phyloP scores from a whole-genome alignment of 2,797 vertebrate species.

The Darevskia nairensis region DNA sequence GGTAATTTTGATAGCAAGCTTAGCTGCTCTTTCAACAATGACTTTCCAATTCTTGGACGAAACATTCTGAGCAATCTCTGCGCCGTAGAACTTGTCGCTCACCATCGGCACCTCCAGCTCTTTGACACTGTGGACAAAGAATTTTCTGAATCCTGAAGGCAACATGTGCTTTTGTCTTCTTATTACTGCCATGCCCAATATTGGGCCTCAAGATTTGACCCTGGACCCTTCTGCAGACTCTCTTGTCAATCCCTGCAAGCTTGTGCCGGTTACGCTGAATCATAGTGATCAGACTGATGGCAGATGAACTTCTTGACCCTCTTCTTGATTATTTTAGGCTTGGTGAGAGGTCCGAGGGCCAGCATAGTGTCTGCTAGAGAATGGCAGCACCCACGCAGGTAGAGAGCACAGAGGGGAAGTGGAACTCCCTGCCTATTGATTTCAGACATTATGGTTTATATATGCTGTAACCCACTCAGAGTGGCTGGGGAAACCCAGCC shows the following conservation, averaged over 20 bases:
- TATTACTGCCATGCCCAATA: conserved; percentile 97
- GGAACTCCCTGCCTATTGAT: no score
- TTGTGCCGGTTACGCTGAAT: conserved; percentile 98
- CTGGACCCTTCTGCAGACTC: conserved; percentile 96
- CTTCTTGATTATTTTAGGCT: conserved; percentile 96
- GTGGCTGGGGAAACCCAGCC: no score
- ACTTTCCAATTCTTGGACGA: conserved; percentile 98
- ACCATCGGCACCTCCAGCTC: conserved; percentile 97
- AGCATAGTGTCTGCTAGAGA: conserved; percentile 83
- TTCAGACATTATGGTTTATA: no score
- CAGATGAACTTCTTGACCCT: conserved; percentile 98
- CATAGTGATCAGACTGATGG: conserved; percentile 98
- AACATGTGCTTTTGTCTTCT: conserved; percentile 98
- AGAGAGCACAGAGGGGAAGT: conserved; percentile 16
- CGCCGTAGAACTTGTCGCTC: conserved; percentile 98
- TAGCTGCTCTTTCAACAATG: conserved; percentile 95
- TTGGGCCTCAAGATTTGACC: conserved; percentile 99
- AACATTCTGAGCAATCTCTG: conserved; percentile 98
- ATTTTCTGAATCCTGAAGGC: conserved; percentile 94
- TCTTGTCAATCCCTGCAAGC: conserved; percentile 97
- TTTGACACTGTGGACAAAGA: conserved; percentile 95
- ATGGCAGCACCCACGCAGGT: not conserved
- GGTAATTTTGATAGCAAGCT: conserved; percentile 97
- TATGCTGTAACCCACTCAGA: no score
- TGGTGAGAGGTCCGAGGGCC: conserved; percentile 92